A percentile compares a stretch with the other conserved stretches of the same genome.
phyloP scores from a whole-genome alignment of 2,797 vertebrate species.

The Mormyrus hasselquistii region DNA sequence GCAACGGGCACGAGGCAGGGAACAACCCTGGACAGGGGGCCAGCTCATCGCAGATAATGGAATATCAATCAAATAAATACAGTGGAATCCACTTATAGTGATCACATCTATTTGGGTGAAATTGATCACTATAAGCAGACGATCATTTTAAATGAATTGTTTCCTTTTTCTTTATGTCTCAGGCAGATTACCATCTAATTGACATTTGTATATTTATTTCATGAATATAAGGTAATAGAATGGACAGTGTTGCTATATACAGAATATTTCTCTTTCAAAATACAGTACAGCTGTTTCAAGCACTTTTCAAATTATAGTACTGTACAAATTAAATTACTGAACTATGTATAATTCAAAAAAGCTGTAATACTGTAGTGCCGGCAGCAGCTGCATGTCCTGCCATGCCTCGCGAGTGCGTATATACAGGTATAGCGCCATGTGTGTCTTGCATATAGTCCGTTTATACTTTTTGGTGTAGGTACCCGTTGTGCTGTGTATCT shows the following conservation, averaged over 20 bases:
- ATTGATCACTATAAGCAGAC: neutral
- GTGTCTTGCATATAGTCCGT: neutral
- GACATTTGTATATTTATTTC: neutral
- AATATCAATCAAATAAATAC: neutral
- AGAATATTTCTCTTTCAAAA: neutral
- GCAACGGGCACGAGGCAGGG: no score
- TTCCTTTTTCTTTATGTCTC: neutral
- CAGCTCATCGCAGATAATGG: neutral
- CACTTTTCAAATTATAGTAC: neutral
- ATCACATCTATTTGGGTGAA: neutral
- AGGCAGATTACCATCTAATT: neutral
- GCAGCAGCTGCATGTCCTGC: neutral
- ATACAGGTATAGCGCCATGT: neutral
- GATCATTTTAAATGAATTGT: neutral
- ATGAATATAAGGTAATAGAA: neutral
- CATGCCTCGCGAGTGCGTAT: neutral
- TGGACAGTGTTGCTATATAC: neutral
- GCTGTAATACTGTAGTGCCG: neutral
- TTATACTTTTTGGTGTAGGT: neutral
- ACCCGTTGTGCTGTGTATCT: neutral
- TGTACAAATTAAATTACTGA: neutral
- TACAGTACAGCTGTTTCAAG: neutral
- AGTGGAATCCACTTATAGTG: neutral
- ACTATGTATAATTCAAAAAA: neutral
- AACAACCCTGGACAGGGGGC: no score